Evolutionary conservation across 2,797 vertebrate species (phyloP).

Genomic region (Pantherophis vulpinus): DNA sequence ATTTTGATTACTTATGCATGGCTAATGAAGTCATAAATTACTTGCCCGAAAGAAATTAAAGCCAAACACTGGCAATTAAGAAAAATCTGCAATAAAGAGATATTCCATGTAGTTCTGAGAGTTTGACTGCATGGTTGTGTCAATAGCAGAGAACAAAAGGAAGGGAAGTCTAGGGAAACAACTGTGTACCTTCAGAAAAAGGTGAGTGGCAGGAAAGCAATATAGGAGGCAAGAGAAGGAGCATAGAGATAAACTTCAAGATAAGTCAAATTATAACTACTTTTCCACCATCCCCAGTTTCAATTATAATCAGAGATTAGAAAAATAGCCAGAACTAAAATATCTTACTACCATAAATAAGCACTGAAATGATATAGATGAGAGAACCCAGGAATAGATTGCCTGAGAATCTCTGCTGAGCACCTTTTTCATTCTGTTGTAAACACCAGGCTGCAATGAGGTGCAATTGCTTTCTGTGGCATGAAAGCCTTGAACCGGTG

Average conservation of each 20-base stretch:
- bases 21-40: background rate
- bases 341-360: background rate
- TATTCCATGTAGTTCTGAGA: background rate
- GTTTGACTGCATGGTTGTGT: background rate
- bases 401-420: background rate
- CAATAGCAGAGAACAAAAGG: background rate
- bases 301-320: background rate
- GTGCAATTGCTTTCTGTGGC: background rate
- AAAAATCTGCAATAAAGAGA: background rate
- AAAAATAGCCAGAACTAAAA: background rate
- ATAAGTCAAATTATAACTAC: background rate
- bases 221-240: background rate
- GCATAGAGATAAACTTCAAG: background rate
- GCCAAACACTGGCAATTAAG: background rate
- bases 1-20: background rate
- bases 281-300: background rate
- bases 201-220: background rate
- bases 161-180: background rate
- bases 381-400: background rate
- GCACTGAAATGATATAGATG: background rate
- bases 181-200: background rate
- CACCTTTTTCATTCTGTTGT: background rate
- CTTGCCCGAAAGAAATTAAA: background rate
- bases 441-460: background rate
- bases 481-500: background rate